Conservation (phyloP, 2,797 vertebrate genomes). For the Sebastes nivosus region DNA sequence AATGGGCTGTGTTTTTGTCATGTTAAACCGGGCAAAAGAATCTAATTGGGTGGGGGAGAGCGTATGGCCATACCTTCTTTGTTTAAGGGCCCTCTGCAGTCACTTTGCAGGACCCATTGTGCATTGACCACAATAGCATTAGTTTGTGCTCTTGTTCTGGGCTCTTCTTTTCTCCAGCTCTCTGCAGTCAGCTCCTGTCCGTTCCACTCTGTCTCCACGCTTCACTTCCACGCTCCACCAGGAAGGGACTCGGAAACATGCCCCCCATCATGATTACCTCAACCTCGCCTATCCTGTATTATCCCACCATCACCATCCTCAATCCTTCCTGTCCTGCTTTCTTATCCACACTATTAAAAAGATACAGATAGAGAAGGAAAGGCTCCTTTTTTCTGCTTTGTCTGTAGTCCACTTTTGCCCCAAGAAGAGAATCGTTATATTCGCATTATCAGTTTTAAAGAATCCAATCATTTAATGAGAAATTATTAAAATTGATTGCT, state of each 20-base stretch:
- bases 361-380: constrained; percentile 35
- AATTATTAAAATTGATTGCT: constrained; percentile 58
- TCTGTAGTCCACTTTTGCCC: constrained; percentile 45
- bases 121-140: constrained; percentile 87
- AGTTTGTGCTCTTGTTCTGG: constrained; percentile 83
- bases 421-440: constrained; percentile 37
- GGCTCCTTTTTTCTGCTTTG: constrained; percentile 39
- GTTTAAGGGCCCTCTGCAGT: constrained; percentile 86
- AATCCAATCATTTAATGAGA: constrained; percentile 57
- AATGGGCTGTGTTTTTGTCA: constrained; percentile 83
- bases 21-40: constrained; percentile 82
- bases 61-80: constrained; percentile 80
- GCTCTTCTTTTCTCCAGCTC: constrained; percentile 80
- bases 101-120: constrained; percentile 88
- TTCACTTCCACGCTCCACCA: constrained; percentile 81
- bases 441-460: constrained; percentile 53
- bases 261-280: constrained; percentile 55
- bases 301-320: constrained; percentile 22
- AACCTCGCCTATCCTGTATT: constrained; percentile 42
- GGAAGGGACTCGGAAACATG: constrained; percentile 63
- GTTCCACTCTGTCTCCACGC: constrained; percentile 86
- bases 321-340: constrained; percentile 24
- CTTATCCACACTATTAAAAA: constrained; percentile 65
- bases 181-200: constrained; percentile 86
- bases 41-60: constrained; percentile 83